A percentile compares a stretch with the other conserved stretches of the same genome.
These are phyloP conservation scores for Diceros bicornis DNA, from an alignment of 2,797 vertebrate genomes.

Conservation along the genomic window DNA sequence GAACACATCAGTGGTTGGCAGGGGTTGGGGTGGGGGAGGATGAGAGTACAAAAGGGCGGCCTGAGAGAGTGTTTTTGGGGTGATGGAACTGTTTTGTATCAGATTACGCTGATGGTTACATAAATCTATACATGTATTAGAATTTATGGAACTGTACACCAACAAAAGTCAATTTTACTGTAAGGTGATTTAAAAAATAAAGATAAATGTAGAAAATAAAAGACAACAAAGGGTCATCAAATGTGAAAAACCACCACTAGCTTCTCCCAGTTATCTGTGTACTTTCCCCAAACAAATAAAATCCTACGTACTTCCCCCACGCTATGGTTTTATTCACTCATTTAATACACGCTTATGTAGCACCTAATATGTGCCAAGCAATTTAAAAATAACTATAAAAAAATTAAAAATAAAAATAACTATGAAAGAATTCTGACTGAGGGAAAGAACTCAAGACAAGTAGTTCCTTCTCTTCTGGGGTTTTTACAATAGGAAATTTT, in stretches of 20 bases:
- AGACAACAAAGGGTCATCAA: not conserved
- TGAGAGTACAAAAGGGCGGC: not conserved
- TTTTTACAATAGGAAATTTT: not conserved
- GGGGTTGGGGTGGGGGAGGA: not conserved
- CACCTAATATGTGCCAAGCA: not conserved
- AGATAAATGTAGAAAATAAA: not conserved
- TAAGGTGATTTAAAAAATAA: not conserved
- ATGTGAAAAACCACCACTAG: not conserved
- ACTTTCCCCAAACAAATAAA: not conserved
- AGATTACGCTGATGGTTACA: not conserved
- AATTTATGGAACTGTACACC: not conserved
- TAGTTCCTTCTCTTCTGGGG: not conserved
- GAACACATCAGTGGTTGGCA: not conserved
- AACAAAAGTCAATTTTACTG: not conserved
- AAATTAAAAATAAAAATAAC: not conserved
- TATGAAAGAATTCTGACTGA: not conserved
- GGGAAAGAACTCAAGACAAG: not conserved
- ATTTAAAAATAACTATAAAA: constrained; percentile 11
- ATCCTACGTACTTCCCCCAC: not conserved
- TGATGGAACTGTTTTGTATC: not conserved
- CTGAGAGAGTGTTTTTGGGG: not conserved
- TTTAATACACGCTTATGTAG: not conserved
- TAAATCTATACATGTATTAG: not conserved
- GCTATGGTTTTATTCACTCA: not conserved
- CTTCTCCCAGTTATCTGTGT: not conserved